Base-by-base conservation (phyloP, 2,888 invertebrate species). In the Mythimna loreyi region DNA sequence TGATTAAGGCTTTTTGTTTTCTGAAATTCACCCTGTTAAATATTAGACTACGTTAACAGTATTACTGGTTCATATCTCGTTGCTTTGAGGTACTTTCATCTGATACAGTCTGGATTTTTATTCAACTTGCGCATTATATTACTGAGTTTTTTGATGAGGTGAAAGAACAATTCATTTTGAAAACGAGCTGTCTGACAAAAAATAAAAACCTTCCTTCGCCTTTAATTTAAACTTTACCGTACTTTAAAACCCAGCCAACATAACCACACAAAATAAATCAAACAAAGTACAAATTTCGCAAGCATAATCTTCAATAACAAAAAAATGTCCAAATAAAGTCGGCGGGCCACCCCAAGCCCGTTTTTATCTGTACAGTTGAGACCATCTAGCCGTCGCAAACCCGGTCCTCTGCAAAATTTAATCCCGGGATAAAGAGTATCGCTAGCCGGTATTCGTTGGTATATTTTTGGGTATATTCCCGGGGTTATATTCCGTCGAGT, bases 391-490 rank as follows among this genome's bases (percentile, higher is more conserved):
- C 75, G 65, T 87, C 83, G 85, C 88, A 86, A 89, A 92, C 89
- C 89, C 89, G 88, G 88, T 87, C 87, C 90, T 87, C 88, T 89
- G 91, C 91, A 92, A 92, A 92, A 93, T 93, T 93, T 92, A 93
- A 94, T 92, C 92, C 92, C 71, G 76, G 89, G 90, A 92, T 93
- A 92, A 92, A 93, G 90, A 90, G 88, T 91, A 90, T 92, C 90
- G 87, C 86, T 82, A 83, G 83, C 83, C 81, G 72, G 89, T 86
- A 81, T 82, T 83, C 82, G 77, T 74, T 75, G 81, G 82, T 85
- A 83, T 83, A 84, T 82, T 82, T 79, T 79, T 80, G 80, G 73
- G 75, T 77, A 82, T 81, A 81, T 83, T 76, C 77, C 83, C 86
- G 73, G 76, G 86, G 86, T 80, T 87, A 88, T 87, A 85, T 86